Evolutionary conservation across 2,797 vertebrate species (phyloP).

Genomic region (Sebastes nivosus): DNA sequence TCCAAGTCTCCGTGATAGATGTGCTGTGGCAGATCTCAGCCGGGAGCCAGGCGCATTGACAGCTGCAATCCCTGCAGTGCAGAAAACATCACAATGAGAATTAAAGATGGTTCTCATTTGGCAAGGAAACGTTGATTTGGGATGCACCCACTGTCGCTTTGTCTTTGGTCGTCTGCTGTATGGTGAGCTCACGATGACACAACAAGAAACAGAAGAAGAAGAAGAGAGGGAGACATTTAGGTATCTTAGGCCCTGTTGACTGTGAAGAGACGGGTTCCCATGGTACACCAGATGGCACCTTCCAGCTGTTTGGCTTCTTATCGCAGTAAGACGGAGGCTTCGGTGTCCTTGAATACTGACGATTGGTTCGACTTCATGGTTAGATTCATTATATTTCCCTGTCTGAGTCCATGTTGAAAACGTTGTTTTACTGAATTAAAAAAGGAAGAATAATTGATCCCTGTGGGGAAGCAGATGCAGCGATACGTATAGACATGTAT

Average conservation of each 20-base stretch:
- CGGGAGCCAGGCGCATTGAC: too few species aligned
- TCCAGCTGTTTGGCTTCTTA: slow-evolving; percentile 18
- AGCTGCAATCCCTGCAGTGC: background rate
- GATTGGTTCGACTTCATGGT: background rate
- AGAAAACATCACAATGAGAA: background rate
- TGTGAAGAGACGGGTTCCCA: background rate
- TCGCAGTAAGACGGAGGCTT: background rate
- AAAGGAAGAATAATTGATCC: background rate
- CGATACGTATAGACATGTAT: background rate
- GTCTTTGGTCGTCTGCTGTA: background rate
- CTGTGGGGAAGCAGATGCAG: background rate
- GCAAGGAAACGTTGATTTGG: background rate
- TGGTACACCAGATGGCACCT: slow-evolving; percentile 14
- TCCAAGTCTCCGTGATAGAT: background rate
- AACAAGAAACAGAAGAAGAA: background rate
- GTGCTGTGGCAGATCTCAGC: background rate
- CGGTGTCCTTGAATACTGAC: background rate
- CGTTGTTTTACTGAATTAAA: background rate
- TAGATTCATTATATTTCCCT: background rate
- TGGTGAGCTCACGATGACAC: background rate
- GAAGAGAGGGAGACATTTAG: background rate
- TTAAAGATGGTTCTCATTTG: background rate
- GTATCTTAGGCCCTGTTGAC: background rate
- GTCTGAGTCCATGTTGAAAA: background rate
- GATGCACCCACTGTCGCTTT: background rate